Conservation (phyloP, 2,888 invertebrate genomes). For the Ormyrus nitidulus region DNA sequence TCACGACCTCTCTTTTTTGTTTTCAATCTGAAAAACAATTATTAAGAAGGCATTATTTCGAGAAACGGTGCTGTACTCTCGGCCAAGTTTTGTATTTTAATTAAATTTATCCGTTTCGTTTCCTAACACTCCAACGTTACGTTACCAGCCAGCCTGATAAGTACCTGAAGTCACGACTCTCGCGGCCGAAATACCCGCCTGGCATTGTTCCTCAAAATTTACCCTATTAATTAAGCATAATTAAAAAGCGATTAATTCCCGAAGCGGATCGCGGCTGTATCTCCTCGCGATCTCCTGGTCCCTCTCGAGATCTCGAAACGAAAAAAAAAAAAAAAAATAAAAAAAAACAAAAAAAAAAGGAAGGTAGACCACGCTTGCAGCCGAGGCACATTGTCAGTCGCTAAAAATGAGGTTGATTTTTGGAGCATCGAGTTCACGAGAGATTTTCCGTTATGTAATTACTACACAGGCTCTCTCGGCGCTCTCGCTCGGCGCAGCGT, state of each 20-base stretch:
- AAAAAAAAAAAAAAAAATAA: not conserved
- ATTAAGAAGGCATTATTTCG: no score
- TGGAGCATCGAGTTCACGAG: constrained; percentile 58
- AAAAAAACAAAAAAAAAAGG: not conserved
- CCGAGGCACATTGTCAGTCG: constrained; percentile 38
- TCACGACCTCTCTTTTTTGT: no score
- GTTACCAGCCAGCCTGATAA: constrained; percentile 5
- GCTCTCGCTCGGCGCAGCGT: constrained; percentile 63
- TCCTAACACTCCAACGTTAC: not conserved
- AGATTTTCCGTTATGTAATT: constrained; percentile 59
- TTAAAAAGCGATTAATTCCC: not conserved
- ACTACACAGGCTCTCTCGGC: constrained; percentile 24
- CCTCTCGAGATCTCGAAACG: not conserved
- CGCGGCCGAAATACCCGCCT: not conserved
- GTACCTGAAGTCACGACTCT: constrained; percentile 32
- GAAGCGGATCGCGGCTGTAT: no score
- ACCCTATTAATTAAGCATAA: constrained; percentile 30
- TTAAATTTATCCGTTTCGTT: constrained; percentile 19
- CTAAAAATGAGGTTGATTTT: constrained; percentile 55
- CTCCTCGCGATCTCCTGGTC: no score
- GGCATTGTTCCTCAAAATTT: constrained; percentile 29
- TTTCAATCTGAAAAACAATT: no score
- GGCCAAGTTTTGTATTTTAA: not conserved
- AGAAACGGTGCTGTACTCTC: no score
- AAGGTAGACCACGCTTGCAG: not conserved